Evolutionary conservation across 2,888 invertebrate genomes (phyloP).

Genomic region (Drosophila niveifrons): DNA sequence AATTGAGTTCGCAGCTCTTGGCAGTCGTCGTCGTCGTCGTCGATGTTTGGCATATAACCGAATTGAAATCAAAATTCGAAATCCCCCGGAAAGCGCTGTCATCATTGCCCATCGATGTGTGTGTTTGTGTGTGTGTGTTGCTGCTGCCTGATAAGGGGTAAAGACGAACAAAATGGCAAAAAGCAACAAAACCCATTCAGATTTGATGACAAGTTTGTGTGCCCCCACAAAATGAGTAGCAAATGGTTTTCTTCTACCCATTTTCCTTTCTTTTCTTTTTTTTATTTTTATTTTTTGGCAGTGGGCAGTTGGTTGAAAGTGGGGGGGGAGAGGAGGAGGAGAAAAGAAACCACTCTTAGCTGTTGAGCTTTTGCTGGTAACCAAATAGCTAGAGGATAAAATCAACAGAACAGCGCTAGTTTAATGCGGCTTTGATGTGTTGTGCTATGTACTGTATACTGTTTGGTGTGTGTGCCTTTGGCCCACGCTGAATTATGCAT

Average conservation of each 20-base stretch:
- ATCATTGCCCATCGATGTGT: conserved; percentile 40
- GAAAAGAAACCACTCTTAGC: conserved; percentile 3
- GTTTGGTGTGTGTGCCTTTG: conserved; percentile 17
- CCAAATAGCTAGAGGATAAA: conserved; percentile 23
- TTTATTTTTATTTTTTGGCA: conserved; percentile 6
- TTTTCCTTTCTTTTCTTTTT: not conserved
- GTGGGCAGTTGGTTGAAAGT: not conserved
- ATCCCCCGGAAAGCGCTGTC: conserved; percentile 53
- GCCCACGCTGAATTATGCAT: conserved; percentile 53
- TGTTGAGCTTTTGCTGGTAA: conserved; percentile 10
- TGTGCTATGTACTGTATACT: not conserved
- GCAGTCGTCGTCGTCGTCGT: conserved; percentile 21
- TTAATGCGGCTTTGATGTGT: conserved; percentile 44
- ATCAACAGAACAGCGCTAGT: conserved; percentile 22
- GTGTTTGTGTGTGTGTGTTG: not conserved
- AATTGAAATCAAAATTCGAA: conserved; percentile 63
- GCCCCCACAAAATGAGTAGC: conserved; percentile 28
- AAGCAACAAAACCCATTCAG: conserved; percentile 35
- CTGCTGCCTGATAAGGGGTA: conserved; percentile 32
- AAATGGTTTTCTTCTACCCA: conserved; percentile 17
- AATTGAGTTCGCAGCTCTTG: conserved; percentile 67
- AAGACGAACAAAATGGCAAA: conserved; percentile 20
- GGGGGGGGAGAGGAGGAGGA: not conserved
- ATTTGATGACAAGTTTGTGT: conserved; percentile 55
- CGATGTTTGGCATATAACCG: conserved; percentile 40